A percentile compares a stretch with the other conserved stretches of the same genome.
phyloP scores from a whole-genome alignment of 2,888 invertebrate genomes.

The Homarus gammarus region DNA sequence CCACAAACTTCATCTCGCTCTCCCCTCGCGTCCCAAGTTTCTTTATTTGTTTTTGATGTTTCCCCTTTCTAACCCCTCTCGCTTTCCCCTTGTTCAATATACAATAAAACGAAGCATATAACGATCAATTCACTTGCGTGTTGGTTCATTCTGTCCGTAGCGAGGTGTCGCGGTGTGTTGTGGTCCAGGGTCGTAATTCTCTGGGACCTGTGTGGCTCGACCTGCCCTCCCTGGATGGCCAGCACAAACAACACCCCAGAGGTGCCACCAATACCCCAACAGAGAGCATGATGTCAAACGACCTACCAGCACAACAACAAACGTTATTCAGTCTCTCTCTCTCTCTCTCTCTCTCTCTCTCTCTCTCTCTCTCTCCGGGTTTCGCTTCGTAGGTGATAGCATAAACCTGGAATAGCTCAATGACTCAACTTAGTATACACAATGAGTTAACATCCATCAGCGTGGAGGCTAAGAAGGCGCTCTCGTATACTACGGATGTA shows the following conservation, averaged over 20 bases:
- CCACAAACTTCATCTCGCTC: not conserved
- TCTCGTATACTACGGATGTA: too few relatives aligned
- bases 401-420: too few relatives aligned
- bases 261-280: too few relatives aligned
- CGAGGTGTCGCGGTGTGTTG: not conserved
- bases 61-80: not conserved
- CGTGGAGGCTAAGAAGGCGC: too few relatives aligned
- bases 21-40: not conserved
- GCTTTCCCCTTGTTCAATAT: slow-evolving; percentile 38
- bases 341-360: not conserved
- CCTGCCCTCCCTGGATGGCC: too few relatives aligned
- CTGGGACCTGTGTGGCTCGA: too few relatives aligned
- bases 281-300: too few relatives aligned
- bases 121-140: not conserved
- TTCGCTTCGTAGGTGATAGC: not conserved
- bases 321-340: not conserved
- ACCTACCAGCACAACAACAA: too few relatives aligned
- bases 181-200: too few relatives aligned
- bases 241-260: too few relatives aligned
- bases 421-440: too few relatives aligned
- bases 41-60: slow-evolving; percentile 27
- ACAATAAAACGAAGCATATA: slow-evolving; percentile 11
- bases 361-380: not conserved
- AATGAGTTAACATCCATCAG: too few relatives aligned
- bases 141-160: not conserved